These are phyloP conservation scores for Trypoxylus dichotomus DNA, from an alignment of 1,140 invertebrate genomes.

Conservation along the genomic window DNA sequence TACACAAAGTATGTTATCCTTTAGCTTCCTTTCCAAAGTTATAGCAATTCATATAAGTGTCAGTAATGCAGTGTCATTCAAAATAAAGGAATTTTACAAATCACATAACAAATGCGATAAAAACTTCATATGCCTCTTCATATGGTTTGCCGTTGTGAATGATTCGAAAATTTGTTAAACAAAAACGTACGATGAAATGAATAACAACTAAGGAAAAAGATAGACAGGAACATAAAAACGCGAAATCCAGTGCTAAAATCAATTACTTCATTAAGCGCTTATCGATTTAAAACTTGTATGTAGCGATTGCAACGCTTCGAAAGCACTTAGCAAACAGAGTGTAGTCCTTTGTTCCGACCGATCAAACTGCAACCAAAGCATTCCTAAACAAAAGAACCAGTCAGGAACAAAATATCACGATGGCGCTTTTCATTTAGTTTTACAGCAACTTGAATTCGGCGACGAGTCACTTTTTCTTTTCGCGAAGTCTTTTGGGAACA, in stretches of 20 bases:
- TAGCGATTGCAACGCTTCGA: neutral
- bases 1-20: no score
- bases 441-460: neutral
- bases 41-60: no score
- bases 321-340: neutral
- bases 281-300: slow-evolving; percentile 8
- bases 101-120: no score
- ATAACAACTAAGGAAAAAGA: neutral
- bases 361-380: neutral
- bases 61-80: no score
- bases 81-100: no score
- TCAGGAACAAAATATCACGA: neutral
- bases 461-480: neutral
- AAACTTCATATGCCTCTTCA: no score
- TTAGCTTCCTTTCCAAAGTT: no score
- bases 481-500: neutral
- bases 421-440: slow-evolving; percentile 12
- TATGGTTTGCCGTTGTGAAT: neutral
- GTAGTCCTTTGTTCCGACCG: slow-evolving; percentile 9
- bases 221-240: neutral
- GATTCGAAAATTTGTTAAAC: neutral
- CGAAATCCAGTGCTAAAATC: neutral
- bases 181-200: neutral
- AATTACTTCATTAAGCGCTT: neutral
- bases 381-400: neutral